Base-by-base conservation (phyloP, 2,888 invertebrate genomes). In the Andrena flavipes region DNA sequence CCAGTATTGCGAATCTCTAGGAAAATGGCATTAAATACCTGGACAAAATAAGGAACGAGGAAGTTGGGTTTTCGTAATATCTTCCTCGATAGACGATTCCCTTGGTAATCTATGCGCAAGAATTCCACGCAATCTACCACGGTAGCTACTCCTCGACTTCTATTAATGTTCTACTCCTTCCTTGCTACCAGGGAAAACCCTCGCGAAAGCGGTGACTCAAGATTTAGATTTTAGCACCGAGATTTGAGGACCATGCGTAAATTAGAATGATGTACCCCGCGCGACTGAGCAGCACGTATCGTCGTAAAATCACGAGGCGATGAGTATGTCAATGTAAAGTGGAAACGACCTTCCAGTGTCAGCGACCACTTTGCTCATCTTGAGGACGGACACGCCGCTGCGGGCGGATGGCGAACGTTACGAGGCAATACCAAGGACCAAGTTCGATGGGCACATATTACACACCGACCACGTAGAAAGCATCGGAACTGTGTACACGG, bases 331-430 rank as follows among this genome's bases (percentile, higher is more conserved):
- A 89, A 88, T 89, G 86, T 80, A 84, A 88, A 86, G 84, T 84
- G 80, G 84, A 87, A 85, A 84, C 88, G 91, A 85, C 91, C 91
- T 91, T 91, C 88, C 89, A 90, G 90, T 90, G 91, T 91, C 91
- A 91, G 90, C 91, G 90, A 91, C 91, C 91, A 90, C 84, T 63
- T 69, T 82, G 83, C 82, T 81, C 82, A 87, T 86, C 89, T 87
- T 89, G 86, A 89, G 88, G 90, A 90, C 91, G 74, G 76, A 64
- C 76, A 67, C 77, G 78, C 75, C 71, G 78, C 76, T 74, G 68
- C 76, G 82, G 68, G 68, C 60, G 71, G 74, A 65, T 67, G 77
- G 74, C 72, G 85, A 83, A 82, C 85, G 76, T 89, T 85, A 84
- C 84, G 78, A 87, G 86, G 86, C 84, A 85, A 87, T 84, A 88